Conservation (phyloP, 2,113 vertebrate genomes). For the Rafetus swinhoei region DNA sequence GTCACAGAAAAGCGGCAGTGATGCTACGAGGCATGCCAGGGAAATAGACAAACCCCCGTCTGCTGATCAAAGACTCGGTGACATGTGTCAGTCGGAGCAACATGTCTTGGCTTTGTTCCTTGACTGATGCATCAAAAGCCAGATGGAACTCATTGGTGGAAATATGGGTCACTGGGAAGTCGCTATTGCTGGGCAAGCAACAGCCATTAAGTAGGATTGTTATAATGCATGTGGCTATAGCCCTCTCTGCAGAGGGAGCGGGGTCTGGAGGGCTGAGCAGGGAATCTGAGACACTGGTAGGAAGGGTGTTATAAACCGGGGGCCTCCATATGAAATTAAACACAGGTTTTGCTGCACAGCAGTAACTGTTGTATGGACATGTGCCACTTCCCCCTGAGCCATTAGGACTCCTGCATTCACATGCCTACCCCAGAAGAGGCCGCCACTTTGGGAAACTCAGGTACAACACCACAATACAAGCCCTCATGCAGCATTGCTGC, state of each 20-base stretch:
- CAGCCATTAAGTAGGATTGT: background rate
- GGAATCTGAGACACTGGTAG: background rate
- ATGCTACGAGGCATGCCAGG: background rate
- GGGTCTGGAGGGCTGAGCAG: background rate
- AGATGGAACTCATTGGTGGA: background rate
- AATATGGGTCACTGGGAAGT: background rate
- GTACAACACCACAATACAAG: background rate
- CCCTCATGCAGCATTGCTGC: background rate
- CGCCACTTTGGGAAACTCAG: background rate
- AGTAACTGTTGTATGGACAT: background rate
- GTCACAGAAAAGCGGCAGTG: fast-evolving
- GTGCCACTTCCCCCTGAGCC: background rate
- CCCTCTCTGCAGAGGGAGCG: background rate
- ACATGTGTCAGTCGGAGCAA: background rate
- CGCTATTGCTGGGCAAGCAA: background rate
- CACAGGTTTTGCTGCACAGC: background rate
- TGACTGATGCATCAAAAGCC: background rate
- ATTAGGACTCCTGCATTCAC: background rate
- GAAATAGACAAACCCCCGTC: fast-evolving
- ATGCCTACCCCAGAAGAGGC: background rate
- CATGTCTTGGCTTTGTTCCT: fast-evolving
- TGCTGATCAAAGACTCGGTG: background rate
- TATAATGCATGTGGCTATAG: background rate
- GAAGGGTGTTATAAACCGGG: fast-evolving
- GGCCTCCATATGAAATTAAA: background rate